These are phyloP conservation scores for Horisme vitalbata DNA, from an alignment of 2,888 invertebrate species.

Conservation along the genomic window DNA sequence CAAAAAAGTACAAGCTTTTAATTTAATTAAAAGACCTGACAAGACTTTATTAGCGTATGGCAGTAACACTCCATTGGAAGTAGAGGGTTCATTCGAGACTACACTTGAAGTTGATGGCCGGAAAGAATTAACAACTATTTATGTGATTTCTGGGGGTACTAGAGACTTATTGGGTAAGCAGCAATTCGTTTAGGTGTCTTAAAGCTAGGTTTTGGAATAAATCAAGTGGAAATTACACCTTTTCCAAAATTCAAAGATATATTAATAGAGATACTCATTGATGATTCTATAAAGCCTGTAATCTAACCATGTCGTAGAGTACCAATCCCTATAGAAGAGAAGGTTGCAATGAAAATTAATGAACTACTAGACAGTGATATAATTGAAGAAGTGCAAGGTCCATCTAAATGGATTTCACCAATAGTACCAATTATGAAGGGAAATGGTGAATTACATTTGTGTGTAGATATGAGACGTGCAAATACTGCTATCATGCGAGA, in stretches of 20 bases:
- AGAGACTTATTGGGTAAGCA: constrained; percentile 25
- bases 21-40: no score
- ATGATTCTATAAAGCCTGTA: constrained; percentile 17
- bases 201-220: constrained; percentile 13
- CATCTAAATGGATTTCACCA: no score
- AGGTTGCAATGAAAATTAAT: constrained; percentile 26
- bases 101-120: not conserved
- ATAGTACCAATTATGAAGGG: constrained; percentile 37
- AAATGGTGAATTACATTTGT: constrained; percentile 35
- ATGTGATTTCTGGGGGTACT: constrained; percentile 28
- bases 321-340: constrained; percentile 20
- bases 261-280: constrained; percentile 17
- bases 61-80: constrained; percentile 22
- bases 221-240: not conserved
- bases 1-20: no score
- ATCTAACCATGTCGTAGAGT: constrained; percentile 23
- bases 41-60: constrained; percentile 6
- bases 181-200: constrained; percentile 25
- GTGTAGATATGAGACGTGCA: constrained; percentile 42
- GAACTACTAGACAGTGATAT: no score
- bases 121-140: constrained; percentile 17
- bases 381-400: no score
- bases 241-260: constrained; percentile 37
- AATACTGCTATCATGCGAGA: constrained; percentile 36
- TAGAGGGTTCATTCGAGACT: constrained; percentile 29